Conservation (phyloP, 92 coral and sea anemone genomes). For the Actinernus sp. region DNA sequence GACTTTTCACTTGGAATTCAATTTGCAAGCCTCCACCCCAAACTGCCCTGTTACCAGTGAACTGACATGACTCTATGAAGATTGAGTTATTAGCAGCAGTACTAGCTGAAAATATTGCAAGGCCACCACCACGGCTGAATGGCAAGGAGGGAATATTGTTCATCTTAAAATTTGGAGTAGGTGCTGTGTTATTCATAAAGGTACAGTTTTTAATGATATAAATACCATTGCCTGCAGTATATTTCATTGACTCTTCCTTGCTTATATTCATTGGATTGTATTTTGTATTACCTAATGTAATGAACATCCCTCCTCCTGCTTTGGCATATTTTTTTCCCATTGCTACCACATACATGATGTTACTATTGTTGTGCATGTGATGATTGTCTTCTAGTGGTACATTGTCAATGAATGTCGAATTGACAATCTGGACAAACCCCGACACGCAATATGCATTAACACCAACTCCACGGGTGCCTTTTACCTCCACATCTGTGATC, state of each 20-base stretch:
- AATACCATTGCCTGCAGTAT: slow-evolving; percentile 14
- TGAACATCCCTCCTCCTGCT: slow-evolving; percentile 56
- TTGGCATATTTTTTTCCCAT: slow-evolving; percentile 22
- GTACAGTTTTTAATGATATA: slow-evolving; percentile 26
- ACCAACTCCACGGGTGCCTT: slow-evolving; percentile 55
- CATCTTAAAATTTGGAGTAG: slow-evolving; percentile 18
- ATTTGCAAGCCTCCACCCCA: slow-evolving; percentile 92
- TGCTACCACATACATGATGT: neutral
- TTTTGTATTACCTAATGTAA: slow-evolving; percentile 12
- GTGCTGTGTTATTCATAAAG: slow-evolving; percentile 49
- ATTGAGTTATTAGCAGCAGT: slow-evolving; percentile 56
- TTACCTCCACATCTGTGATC: slow-evolving; percentile 39
- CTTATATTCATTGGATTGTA: slow-evolving; percentile 22
- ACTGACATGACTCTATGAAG: slow-evolving; percentile 59
- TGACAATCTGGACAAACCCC: slow-evolving; percentile 19
- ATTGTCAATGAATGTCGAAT: slow-evolving; percentile 34
- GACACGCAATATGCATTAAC: slow-evolving; percentile 49
- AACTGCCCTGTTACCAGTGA: slow-evolving; percentile 71
- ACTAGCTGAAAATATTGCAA: slow-evolving; percentile 71
- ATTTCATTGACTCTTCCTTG: slow-evolving; percentile 11
- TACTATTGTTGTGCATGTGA: slow-evolving; percentile 5
- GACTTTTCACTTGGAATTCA: slow-evolving; percentile 54
- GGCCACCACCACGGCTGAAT: slow-evolving; percentile 82
- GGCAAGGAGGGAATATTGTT: slow-evolving; percentile 42
- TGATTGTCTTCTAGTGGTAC: slow-evolving; percentile 21